A percentile compares a stretch with the other conserved stretches of the same genome.
Conservation (phyloP, 2,113 vertebrate species). For the Chionomys nivalis region DNA sequence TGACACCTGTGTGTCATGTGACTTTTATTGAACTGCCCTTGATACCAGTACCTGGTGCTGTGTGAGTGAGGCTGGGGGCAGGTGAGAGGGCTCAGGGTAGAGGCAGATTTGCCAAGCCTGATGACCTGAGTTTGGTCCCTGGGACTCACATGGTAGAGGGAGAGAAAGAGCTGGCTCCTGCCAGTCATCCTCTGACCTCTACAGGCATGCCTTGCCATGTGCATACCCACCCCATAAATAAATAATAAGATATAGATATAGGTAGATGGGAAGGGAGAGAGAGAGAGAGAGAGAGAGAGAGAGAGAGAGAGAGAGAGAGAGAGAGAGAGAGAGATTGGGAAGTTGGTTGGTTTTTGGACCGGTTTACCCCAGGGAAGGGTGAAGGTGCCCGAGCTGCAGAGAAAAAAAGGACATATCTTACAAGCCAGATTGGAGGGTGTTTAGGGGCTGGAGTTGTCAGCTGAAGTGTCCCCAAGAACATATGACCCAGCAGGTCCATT, state of each 20-base stretch:
- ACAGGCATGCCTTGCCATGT: too few species aligned
- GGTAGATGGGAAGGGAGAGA: not conserved
- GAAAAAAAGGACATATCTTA: too few species aligned
- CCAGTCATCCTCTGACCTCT: not conserved
- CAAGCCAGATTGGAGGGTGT: not conserved
- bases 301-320: too few species aligned
- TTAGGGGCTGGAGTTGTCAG: not conserved
- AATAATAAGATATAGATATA: not conserved
- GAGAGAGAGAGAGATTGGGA: not conserved
- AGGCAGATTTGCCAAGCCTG: not conserved
- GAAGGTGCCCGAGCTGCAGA: fast-evolving
- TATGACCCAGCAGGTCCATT: not conserved
- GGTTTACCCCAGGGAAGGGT: not conserved
- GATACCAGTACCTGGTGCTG: fast-evolving
- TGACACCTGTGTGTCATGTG: not conserved
- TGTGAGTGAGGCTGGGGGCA: fast-evolving
- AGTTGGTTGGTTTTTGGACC: not conserved
- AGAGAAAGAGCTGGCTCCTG: not conserved
- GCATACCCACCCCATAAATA: not conserved
- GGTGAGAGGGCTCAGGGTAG: not conserved
- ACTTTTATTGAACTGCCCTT: not conserved
- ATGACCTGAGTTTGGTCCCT: not conserved
- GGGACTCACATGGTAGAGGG: not conserved
- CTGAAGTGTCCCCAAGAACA: not conserved
- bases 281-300: not conserved